Evolutionary conservation across 1,140 invertebrate species (phyloP).

Genomic region (Aphis gossypii): DNA sequence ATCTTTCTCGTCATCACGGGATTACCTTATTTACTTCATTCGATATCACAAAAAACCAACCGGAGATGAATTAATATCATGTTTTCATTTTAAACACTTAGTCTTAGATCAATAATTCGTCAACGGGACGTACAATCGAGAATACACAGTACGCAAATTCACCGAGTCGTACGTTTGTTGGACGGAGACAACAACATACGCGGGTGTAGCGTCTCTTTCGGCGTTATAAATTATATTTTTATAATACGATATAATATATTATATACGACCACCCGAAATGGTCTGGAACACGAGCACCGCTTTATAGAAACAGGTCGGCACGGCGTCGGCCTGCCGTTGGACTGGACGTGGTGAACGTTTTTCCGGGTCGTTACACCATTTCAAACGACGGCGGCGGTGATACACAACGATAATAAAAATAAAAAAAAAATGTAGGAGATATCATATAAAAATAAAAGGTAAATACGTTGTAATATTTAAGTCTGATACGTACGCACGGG

Average conservation of each 20-base stretch:
- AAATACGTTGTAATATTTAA: not conserved
- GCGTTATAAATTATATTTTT: not conserved
- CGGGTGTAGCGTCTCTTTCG: not conserved
- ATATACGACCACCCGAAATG: not conserved
- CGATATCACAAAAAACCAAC: too few relatives aligned
- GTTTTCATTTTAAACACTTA: too few relatives aligned
- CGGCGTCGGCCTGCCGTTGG: not conserved
- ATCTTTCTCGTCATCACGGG: too few relatives aligned
- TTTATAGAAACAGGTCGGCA: not conserved
- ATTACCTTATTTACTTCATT: too few relatives aligned
- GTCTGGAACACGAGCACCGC: not conserved
- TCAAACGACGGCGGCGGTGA: not conserved
- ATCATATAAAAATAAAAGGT: not conserved
- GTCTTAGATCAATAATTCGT: too few relatives aligned
- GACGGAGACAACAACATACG: too few relatives aligned
- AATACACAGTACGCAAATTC: too few relatives aligned
- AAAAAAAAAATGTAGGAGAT: not conserved
- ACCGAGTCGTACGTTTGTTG: too few relatives aligned
- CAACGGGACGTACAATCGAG: too few relatives aligned
- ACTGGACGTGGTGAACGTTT: not conserved
- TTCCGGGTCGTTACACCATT: conserved; percentile 15
- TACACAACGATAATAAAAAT: not conserved
- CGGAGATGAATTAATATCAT: too few relatives aligned
- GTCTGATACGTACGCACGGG: not conserved
- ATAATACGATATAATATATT: not conserved